Base-by-base conservation (phyloP, 2,888 invertebrate species). In the Eupithecia subumbrata region DNA sequence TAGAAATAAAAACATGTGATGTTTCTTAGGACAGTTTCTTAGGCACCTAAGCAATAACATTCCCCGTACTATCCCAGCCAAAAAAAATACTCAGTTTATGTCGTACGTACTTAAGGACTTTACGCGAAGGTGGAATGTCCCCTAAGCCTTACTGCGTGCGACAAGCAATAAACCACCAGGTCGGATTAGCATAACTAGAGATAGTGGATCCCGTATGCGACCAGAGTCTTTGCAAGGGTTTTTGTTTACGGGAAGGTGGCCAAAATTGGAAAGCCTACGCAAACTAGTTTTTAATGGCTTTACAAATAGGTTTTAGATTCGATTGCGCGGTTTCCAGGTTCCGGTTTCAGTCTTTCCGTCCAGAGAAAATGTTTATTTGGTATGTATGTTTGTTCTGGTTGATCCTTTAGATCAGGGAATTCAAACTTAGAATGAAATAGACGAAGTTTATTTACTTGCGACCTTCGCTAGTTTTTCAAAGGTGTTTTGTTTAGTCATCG, bases 241-340 rank as follows among this genome's bases (percentile, higher is more conserved):
- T 67, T 67, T 37, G 34, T 67, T 37, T 22, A 18, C 40, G 43
- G 40, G 18, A 67, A n/a, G n/a, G 22, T 12, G 43, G 34, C 14
- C 8, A 30, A 7, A 34, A 64, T 64, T 67, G 9, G 34, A 11
- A 64, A 18, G 66, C 66, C 67, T 5, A 22, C 22, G 22, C 12
- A 67, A 67, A 67, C 43, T 67, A 67, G 43, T 43, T 67, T 67
- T 67, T 67, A 67, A 67, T 43, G 67, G 43, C 1, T 67, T 67
- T 67, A n/a, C 40, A 67, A 43, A 25, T 67, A 37, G 22, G 67
- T 67, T 40, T 40, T 34, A n/a, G 14, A 37, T 40, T 66, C 12
- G 56, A 56, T 22, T 56, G 22, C 56, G 56, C 56, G 52, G n/a
- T 0, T 9, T 56, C 11, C 9, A 56, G 22, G n/a, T 56, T 22